Percentiles rank a stretch among this genome's conserved stretches.
Evolutionary conservation across 2,888 invertebrate species (phyloP).

Genomic region (Acleris cristana): DNA sequence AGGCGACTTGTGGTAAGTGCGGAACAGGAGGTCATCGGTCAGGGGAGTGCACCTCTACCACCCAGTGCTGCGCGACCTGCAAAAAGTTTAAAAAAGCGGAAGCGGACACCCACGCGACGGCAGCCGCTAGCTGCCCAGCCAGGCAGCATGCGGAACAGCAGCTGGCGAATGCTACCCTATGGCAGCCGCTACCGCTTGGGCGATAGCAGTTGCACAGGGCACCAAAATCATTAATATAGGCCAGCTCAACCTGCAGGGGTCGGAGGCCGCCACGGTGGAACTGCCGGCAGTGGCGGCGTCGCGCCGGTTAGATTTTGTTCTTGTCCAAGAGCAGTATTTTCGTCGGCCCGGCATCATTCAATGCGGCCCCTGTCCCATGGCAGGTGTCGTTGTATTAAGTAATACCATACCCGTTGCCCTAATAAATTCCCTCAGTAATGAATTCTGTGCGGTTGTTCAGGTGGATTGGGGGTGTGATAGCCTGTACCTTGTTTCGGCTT

Average conservation of each 20-base stretch:
- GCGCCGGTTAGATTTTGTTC: constrained; percentile 27
- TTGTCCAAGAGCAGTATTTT: constrained; percentile 35
- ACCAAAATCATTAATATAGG: background rate
- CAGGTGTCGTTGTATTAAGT: constrained; percentile 29
- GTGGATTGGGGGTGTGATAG: background rate
- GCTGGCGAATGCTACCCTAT: background rate
- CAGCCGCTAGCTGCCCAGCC: constrained; percentile 40
- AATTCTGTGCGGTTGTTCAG: constrained; percentile 27
- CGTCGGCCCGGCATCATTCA: background rate
- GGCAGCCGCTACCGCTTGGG: too few relatives aligned
- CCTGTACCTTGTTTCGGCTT: constrained; percentile 33
- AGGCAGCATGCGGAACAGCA: constrained; percentile 38
- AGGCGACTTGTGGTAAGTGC: constrained; percentile 41
- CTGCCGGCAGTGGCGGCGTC: constrained; percentile 5
- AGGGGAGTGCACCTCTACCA: constrained; percentile 23
- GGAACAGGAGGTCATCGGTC: constrained; percentile 40
- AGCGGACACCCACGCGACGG: constrained; percentile 36
- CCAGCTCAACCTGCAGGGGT: constrained; percentile 34
- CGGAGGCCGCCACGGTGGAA: constrained; percentile 28
- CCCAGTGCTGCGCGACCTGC: constrained; percentile 44
- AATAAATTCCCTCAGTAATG: constrained; percentile 9
- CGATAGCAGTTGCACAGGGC: constrained; percentile 21
- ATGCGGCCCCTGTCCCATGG: background rate
- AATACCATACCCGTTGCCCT: constrained; percentile 6
- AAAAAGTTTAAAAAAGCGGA: constrained; percentile 30